Conservation (phyloP, 2,113 vertebrate genomes). For the Ceyx margarethae region DNA sequence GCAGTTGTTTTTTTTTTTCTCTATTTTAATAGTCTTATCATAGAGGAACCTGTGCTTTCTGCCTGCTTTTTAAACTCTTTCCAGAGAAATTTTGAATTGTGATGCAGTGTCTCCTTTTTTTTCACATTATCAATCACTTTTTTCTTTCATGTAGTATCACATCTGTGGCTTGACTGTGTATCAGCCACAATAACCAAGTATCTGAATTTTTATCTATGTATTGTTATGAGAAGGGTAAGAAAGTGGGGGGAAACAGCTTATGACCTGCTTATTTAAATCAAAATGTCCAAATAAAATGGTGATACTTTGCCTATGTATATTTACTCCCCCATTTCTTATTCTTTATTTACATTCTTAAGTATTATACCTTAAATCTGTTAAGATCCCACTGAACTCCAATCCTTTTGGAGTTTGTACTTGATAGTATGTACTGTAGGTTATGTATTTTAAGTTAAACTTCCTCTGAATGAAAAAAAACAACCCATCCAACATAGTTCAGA, state of each 20-base stretch:
- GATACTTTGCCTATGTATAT: not conserved
- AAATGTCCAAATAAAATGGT: not conserved
- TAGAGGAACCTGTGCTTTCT: not conserved
- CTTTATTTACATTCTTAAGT: not conserved
- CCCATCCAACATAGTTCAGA: not conserved
- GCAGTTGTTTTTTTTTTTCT: not conserved
- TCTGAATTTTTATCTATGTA: not conserved
- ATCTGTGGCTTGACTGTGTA: not conserved
- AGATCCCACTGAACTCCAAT: not conserved
- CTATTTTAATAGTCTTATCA: not conserved
- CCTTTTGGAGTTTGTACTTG: not conserved
- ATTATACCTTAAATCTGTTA: not conserved
- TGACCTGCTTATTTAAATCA: not conserved
- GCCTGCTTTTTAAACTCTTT: not conserved
- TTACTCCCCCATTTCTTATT: not conserved
- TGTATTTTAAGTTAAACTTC: not conserved
- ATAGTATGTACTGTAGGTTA: fast-evolving
- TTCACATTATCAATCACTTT: not conserved
- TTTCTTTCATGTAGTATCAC: not conserved
- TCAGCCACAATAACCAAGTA: not conserved
- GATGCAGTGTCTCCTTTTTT: not conserved
- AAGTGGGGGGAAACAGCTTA: fast-evolving
- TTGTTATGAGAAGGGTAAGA: not conserved
- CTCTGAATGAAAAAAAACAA: fast-evolving
- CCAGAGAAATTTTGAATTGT: not conserved